These are phyloP conservation scores for Ectropis crepuscularia DNA, from an alignment of 2,888 invertebrate genomes.

Conservation along the genomic window DNA sequence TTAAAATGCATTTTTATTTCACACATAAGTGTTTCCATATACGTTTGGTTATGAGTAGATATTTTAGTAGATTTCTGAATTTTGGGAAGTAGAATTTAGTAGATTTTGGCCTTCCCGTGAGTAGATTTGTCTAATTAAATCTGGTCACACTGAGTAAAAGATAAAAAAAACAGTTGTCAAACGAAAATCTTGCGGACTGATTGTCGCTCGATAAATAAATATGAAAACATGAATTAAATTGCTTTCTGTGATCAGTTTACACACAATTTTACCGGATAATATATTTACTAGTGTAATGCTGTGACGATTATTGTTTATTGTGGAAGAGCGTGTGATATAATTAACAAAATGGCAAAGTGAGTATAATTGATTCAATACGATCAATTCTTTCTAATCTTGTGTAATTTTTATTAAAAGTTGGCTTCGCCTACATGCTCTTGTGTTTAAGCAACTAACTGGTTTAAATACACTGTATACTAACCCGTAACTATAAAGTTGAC, in stretches of 20 bases:
- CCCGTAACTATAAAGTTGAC: conserved; percentile 11
- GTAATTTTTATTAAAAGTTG: not conserved
- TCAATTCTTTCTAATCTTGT: conserved; percentile 10
- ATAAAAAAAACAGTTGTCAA: conserved; percentile 21
- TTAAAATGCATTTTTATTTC: too few relatives aligned
- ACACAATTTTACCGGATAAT: not conserved
- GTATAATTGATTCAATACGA: conserved; percentile 50
- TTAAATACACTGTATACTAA: not conserved
- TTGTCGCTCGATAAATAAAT: conserved; percentile 18
- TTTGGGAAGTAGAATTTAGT: too few relatives aligned
- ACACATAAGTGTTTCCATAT: too few relatives aligned
- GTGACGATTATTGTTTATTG: conserved; percentile 43
- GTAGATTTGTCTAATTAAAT: not conserved
- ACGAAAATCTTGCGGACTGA: not conserved
- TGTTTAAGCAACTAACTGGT: conserved; percentile 1
- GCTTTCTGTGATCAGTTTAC: conserved; percentile 17
- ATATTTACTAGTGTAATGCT: conserved; percentile 49
- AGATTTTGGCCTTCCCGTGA: too few relatives aligned
- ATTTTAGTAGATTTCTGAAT: too few relatives aligned
- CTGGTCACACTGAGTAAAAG: conserved; percentile 3
- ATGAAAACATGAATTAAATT: conserved; percentile 32
- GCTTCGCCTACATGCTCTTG: conserved; percentile 40
- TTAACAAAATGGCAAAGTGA: conserved; percentile 76
- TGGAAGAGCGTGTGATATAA: conserved; percentile 38
- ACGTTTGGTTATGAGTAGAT: too few relatives aligned